Percentiles rank a stretch among this genome's conserved stretches.
phyloP scores from a whole-genome alignment of 2,113 vertebrate genomes.

The Psilopsiagon aurifrons region DNA sequence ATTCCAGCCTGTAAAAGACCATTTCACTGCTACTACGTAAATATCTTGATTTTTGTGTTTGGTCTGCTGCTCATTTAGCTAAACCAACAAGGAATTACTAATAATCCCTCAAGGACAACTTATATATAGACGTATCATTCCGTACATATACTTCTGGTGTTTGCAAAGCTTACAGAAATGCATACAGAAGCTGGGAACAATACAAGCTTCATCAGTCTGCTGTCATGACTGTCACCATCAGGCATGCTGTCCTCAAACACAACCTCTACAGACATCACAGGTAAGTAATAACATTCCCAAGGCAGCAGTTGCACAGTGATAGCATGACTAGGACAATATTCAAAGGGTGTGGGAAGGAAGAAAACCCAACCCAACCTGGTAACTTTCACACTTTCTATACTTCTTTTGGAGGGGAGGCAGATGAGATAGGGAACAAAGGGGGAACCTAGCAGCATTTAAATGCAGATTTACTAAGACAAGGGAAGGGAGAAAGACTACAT shows the following conservation, averaged over 20 bases:
- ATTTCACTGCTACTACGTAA: background rate
- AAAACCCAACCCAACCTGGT: background rate
- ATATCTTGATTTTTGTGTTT: background rate
- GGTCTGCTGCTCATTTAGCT: conserved; percentile 8
- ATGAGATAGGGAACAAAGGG: background rate
- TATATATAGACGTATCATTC: background rate
- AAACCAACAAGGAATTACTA: conserved; percentile 28
- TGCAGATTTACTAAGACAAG: background rate
- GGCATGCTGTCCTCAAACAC: background rate
- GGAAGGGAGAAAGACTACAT: background rate
- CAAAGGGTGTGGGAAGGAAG: background rate
- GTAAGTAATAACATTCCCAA: background rate
- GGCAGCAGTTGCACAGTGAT: background rate
- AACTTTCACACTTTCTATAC: background rate
- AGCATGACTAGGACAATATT: background rate
- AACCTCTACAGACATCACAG: background rate
- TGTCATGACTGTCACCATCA: background rate
- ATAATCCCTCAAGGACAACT: conserved; percentile 6
- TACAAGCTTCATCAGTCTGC: background rate
- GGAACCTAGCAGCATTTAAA: background rate
- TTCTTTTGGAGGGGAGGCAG: background rate
- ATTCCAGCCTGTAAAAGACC: background rate
- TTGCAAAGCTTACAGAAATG: background rate
- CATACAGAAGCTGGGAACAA: background rate
- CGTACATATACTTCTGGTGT: background rate